These are phyloP conservation scores for Tarsius wallacei DNA, from an alignment of 2,797 vertebrate species.

Conservation along the genomic window DNA sequence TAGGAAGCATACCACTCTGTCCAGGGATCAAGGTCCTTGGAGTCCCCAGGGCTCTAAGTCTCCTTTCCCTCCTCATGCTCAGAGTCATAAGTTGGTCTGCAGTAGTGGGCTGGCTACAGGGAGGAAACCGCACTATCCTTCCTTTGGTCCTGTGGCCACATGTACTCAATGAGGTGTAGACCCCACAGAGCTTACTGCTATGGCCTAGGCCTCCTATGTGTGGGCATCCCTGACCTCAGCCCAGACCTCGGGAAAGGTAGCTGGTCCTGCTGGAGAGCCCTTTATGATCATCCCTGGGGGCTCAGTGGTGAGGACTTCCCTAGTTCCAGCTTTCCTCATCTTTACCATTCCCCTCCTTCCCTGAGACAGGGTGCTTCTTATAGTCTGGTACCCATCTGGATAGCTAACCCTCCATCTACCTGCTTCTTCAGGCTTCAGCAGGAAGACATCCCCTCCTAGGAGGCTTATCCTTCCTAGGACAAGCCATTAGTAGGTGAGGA, in stretches of 20 bases:
- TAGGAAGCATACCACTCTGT: background rate
- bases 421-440: background rate
- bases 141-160: background rate
- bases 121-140: background rate
- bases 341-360: background rate
- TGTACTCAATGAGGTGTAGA: background rate
- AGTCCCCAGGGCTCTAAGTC: background rate
- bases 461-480: background rate
- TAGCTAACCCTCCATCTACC: background rate
- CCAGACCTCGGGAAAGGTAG: background rate
- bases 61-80: background rate
- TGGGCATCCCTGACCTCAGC: background rate
- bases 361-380: background rate
- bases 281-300: rapidly evolving
- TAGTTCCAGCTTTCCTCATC: background rate
- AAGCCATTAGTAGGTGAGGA: background rate
- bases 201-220: background rate
- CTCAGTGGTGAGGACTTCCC: background rate
- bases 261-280: background rate
- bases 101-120: background rate
- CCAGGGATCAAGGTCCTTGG: background rate
- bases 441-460: background rate
- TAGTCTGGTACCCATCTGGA: background rate
- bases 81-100: background rate
- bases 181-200: background rate